Percentiles rank a stretch among this genome's conserved stretches.
Evolutionary conservation across 2,797 vertebrate genomes (phyloP).

Genomic region (Gambusia yucatana): DNA sequence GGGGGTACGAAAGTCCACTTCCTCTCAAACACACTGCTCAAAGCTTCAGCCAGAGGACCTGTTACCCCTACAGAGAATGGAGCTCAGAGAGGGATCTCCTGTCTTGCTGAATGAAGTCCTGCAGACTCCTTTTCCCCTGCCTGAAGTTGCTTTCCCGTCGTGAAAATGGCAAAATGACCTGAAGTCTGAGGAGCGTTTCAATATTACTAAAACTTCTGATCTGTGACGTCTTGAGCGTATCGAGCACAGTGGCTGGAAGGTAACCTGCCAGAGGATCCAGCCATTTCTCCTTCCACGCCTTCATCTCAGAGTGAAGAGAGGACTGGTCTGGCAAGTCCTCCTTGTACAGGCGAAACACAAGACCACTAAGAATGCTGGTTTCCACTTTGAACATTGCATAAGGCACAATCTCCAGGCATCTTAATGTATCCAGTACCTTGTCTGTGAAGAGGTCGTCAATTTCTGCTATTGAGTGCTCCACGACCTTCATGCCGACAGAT

Average conservation of each 20-base stretch:
- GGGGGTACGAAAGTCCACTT: conserved; percentile 54
- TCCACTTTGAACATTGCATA: conserved; percentile 85
- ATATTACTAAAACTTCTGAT: conserved; percentile 82
- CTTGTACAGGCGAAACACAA: conserved; percentile 77
- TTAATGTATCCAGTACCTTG: conserved; percentile 76
- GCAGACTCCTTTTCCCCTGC: conserved; percentile 78
- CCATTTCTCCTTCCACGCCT: conserved; percentile 83
- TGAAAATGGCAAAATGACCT: conserved; percentile 82
- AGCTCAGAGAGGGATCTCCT: conserved; percentile 74
- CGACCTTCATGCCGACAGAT: conserved; percentile 68
- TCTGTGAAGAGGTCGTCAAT: conserved; percentile 79
- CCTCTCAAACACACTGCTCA: conserved; percentile 39
- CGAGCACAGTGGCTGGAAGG: conserved; percentile 80
- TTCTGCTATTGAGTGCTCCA: conserved; percentile 79
- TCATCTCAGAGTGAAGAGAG: conserved; percentile 79
- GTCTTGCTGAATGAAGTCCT: conserved; percentile 75
- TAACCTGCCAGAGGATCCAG: conserved; percentile 74
- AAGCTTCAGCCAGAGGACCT: conserved; percentile 56
- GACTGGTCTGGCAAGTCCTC: conserved; percentile 81
- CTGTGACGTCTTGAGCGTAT: conserved; percentile 81
- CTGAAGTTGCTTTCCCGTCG: conserved; percentile 82
- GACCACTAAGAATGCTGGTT: conserved; percentile 75
- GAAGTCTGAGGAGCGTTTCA: conserved; percentile 82
- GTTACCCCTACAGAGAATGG: conserved; percentile 75
- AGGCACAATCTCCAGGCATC: conserved; percentile 87